Evolutionary conservation across 2,113 vertebrate species (phyloP).

Genomic region (Calypte anna): DNA sequence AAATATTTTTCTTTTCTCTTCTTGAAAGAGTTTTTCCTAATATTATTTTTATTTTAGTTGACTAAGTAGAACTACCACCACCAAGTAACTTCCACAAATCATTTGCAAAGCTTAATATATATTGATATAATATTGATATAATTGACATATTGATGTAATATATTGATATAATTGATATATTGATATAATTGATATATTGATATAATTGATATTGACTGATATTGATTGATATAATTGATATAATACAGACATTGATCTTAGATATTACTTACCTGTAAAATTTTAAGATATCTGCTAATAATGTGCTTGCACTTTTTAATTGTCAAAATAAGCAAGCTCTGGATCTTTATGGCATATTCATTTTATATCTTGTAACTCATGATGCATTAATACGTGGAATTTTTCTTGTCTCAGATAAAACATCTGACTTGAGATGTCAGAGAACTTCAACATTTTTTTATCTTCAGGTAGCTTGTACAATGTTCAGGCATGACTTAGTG

Average conservation of each 20-base stretch:
- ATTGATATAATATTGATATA: neutral
- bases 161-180: too few relatives aligned
- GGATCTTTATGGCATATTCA: neutral
- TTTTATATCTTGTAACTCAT: neutral
- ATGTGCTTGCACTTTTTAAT: fast-evolving
- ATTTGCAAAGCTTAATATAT: neutral
- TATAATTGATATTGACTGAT: too few relatives aligned
- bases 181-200: too few relatives aligned
- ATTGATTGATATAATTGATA: too few relatives aligned
- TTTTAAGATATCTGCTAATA: neutral
- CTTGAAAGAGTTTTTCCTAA: neutral
- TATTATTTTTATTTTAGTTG: neutral
- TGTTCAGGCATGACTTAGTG: neutral
- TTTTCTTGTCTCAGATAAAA: neutral
- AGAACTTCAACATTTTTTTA: neutral
- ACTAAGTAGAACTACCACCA: neutral
- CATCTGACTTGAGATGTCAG: neutral
- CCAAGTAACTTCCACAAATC: neutral
- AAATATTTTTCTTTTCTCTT: neutral
- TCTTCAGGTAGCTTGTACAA: neutral
- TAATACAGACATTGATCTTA: neutral
- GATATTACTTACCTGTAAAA: neutral
- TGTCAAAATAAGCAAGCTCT: neutral
- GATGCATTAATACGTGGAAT: neutral
- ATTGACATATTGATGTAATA: too few relatives aligned